A percentile compares a stretch with the other conserved stretches of the same genome.
These are phyloP conservation scores for Mellivora capensis DNA, from an alignment of 2,113 vertebrate species.

Conservation along the genomic window DNA sequence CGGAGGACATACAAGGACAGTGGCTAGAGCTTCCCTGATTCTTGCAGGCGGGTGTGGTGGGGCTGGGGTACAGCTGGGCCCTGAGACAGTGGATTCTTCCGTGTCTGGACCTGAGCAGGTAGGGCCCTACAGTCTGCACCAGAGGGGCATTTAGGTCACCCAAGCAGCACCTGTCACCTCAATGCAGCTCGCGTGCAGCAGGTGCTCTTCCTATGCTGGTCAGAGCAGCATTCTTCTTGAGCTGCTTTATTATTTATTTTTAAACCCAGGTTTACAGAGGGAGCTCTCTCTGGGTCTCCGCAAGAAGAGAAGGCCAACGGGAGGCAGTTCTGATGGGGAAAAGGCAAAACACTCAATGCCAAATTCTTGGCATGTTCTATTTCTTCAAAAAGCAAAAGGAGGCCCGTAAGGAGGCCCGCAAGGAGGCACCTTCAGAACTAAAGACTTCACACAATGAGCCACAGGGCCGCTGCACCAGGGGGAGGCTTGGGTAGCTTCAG, in stretches of 20 bases:
- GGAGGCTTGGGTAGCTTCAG: not conserved
- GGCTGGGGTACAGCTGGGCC: too few species aligned
- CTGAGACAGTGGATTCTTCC: too few species aligned
- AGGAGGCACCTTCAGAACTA: not conserved
- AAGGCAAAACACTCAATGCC: not conserved
- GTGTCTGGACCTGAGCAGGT: too few species aligned
- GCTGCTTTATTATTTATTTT: not conserved
- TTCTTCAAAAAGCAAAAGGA: not conserved
- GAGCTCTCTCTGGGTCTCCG: not conserved
- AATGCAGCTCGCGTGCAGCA: fast-evolving
- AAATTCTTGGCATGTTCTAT: not conserved
- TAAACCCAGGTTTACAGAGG: not conserved
- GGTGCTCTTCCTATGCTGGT: not conserved
- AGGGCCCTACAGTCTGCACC: too few species aligned
- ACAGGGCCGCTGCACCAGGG: not conserved
- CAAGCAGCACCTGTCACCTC: not conserved
- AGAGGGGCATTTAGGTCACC: not conserved
- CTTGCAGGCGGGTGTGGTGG: not conserved
- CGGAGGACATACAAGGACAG: not conserved
- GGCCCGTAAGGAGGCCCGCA: not conserved
- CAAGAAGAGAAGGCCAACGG: not conserved
- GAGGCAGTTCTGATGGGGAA: not conserved
- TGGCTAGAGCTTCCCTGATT: not conserved
- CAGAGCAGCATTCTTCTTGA: not conserved
- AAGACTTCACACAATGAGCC: not conserved